phyloP scores from a whole-genome alignment of 2,888 invertebrate species.

The Pecten maximus region DNA sequence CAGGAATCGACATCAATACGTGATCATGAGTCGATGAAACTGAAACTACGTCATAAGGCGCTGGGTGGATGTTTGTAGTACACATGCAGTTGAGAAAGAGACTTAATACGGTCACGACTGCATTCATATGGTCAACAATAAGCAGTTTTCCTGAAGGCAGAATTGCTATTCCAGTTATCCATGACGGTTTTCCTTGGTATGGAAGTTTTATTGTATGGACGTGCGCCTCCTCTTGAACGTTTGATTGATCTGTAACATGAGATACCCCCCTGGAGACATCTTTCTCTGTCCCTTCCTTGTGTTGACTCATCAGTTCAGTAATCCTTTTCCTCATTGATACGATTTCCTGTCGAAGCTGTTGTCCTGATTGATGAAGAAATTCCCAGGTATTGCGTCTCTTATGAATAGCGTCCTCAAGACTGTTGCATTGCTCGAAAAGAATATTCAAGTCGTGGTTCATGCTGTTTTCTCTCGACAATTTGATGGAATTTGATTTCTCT shows the following conservation, averaged over 20 bases:
- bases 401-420: constrained; percentile 42
- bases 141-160: constrained; percentile 45
- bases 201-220: background rate
- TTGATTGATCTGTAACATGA: constrained; percentile 39
- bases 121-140: constrained; percentile 45
- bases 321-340: constrained; percentile 18
- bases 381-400: constrained; percentile 15
- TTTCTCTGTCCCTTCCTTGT: constrained; percentile 32
- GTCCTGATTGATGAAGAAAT: constrained; percentile 37
- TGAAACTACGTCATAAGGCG: constrained; percentile 47
- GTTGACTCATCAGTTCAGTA: constrained; percentile 31
- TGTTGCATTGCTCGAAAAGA: constrained; percentile 49
- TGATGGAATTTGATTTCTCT: background rate
- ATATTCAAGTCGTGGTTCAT: background rate
- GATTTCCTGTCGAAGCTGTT: constrained; percentile 33
- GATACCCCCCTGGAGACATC: constrained; percentile 34
- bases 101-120: constrained; percentile 37
- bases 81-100: constrained; percentile 29
- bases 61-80: constrained; percentile 36
- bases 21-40: constrained; percentile 30
- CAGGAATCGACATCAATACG: background rate
- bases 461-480: background rate
- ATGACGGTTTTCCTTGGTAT: constrained; percentile 28
- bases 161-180: constrained; percentile 50
- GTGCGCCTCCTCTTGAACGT: background rate